A percentile compares a stretch with the other conserved stretches of the same genome.
These are phyloP conservation scores for Echinarachnius parma DNA, from an alignment of 53 echinoderm and acorn worm species.

Conservation along the genomic window DNA sequence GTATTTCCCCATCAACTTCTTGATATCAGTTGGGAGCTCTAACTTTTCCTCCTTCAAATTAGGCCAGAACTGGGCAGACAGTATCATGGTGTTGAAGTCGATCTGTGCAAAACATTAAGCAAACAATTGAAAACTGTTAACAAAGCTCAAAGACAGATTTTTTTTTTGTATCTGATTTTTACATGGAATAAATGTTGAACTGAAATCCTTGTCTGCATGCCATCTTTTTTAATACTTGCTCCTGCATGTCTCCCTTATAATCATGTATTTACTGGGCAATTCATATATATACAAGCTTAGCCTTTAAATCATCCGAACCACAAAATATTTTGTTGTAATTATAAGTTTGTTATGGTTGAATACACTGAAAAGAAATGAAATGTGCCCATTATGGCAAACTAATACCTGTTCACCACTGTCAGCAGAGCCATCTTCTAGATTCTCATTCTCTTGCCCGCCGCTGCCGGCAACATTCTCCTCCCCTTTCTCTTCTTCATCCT, in stretches of 20 bases:
- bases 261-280: too few relatives aligned
- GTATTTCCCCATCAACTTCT: conserved; percentile 76
- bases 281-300: too few relatives aligned
- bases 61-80: conserved; percentile 99
- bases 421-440: conserved; percentile 10
- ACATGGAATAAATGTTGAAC: too few relatives aligned
- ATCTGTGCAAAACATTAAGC: conserved; percentile 49
- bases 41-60: conserved; percentile 94
- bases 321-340: too few relatives aligned
- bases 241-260: neutral
- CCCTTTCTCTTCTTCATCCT: conserved; percentile 31
- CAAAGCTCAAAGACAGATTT: neutral
- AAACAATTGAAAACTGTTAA: conserved; percentile 14
- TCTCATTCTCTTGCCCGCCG: conserved; percentile 26
- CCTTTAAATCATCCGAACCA: too few relatives aligned
- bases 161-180: neutral
- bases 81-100: conserved; percentile 89
- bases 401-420: too few relatives aligned
- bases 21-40: conserved; percentile 68
- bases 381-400: too few relatives aligned
- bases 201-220: neutral
- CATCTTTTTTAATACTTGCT: neutral
- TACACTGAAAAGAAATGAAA: too few relatives aligned
- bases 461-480: conserved; percentile 2
- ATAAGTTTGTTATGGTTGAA: too few relatives aligned